Base-by-base conservation (phyloP, 1,140 invertebrate genomes). In the Nasonia longicornis region DNA sequence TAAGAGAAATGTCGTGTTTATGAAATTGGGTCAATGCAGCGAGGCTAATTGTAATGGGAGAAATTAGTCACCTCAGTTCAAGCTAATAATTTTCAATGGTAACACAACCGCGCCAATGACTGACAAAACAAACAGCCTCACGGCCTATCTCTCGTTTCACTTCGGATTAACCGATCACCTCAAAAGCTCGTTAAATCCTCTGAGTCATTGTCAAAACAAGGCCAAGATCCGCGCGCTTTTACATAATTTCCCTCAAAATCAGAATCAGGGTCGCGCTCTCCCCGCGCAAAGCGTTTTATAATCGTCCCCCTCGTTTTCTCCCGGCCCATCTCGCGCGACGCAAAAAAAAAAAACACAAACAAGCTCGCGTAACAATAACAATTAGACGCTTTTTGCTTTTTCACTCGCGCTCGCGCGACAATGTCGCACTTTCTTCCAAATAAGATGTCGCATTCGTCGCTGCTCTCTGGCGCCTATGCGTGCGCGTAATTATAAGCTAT, bases 391-490 rank as follows among this genome's bases (percentile, higher is more conserved):
- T 71, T 71, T 35, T 2, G 69, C 69, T 72, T 45, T 72, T 20
- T 29, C n/a, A 20, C 3, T 52, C 0, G 48, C 48, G 1, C 16
- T 66, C 64, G 22, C 14, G 1, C 12, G 38, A 42, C 31, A 42
- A 71, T 31, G 70, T 38, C 11, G 22, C n/a, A 81, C 72, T 76
- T 81, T 81, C 66, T 70, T 81, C 66, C 73, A 81, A 81, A 76
- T 81, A 81, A 70, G 79, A 70, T 42, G 72, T 76, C 58, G 26
- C 26, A 20, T 3, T 35, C 31, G 31, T 35, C 31, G 4, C 31
- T 35, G 31, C 31, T 35, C 31, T 35, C 31, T 35, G 31, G 52
- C 52, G 3, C 10, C 38, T 58, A n/a, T n/a, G 52, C 52, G 52
- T 58, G 52, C 20, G 52, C 3, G 4, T 58, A 58, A 58, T 58